phyloP scores from a whole-genome alignment of 1,140 invertebrate species.

The Carposina sasakii region DNA sequence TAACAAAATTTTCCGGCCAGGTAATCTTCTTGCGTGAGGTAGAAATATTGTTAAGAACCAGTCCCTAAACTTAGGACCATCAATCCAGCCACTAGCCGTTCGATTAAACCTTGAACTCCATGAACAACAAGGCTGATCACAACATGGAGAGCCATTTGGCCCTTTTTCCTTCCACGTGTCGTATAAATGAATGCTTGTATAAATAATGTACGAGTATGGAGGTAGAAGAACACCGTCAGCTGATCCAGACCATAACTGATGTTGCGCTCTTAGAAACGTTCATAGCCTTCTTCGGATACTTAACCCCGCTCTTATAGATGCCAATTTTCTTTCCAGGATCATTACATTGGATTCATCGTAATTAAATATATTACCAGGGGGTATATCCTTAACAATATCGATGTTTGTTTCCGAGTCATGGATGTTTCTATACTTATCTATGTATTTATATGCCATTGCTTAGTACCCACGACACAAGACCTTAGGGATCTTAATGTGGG shows the following conservation, averaged over 20 bases:
- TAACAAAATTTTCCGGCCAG: neutral
- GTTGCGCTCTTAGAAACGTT: slow-evolving; percentile 11
- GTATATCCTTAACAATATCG: neutral
- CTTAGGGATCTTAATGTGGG: too few relatives aligned
- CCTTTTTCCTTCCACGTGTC: slow-evolving; percentile 34
- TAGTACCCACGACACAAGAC: too few relatives aligned
- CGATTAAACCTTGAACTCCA: slow-evolving; percentile 26
- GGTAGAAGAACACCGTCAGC: too few relatives aligned
- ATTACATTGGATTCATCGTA: slow-evolving; percentile 2
- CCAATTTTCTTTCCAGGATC: slow-evolving; percentile 10
- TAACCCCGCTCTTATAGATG: slow-evolving; percentile 11
- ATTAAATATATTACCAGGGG: neutral
- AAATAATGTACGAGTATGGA: too few relatives aligned
- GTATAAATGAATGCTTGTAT: slow-evolving; percentile 32
- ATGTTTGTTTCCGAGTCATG: too few relatives aligned
- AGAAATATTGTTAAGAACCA: slow-evolving; percentile 6
- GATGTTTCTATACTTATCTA: too few relatives aligned
- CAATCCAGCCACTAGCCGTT: slow-evolving; percentile 27
- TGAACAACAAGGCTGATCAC: slow-evolving; percentile 20
- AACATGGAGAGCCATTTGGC: slow-evolving; percentile 29
- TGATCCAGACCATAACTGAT: slow-evolving; percentile 14
- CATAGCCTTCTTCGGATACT: slow-evolving; percentile 12
- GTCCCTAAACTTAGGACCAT: slow-evolving; percentile 6
- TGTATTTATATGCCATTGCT: too few relatives aligned
- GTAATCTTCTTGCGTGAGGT: slow-evolving; percentile 3